Base-by-base conservation (phyloP, 2,888 invertebrate species). In the Platerodrilus igneus region DNA sequence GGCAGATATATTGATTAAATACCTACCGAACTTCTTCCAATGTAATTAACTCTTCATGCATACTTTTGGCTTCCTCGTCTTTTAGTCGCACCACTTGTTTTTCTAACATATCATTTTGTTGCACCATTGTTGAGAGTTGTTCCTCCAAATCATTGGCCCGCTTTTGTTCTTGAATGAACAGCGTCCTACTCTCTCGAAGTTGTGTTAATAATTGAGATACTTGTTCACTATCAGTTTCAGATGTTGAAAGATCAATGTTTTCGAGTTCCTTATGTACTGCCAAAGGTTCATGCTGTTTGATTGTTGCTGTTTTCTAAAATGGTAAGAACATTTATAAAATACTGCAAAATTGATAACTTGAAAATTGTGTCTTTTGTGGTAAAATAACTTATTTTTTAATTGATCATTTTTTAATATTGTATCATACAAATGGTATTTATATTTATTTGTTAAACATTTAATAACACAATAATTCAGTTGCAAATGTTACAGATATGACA, bases 11-110 rank as follows among this genome's bases (percentile, higher is more conserved):
- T n/a, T n/a, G n/a, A 20, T 13, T 8, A 22, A 16, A 13, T 7
- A 48, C 65, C 64, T 71, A 86, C 86, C 87, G 79, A 52, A 88
- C 86, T 83, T 89, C 88, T 63, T 89, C 88, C 53, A 88, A 74
- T 50, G 86, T 83, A 36, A 79, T 81, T 57, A 89, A 78, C 66
- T 89, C 89, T 58, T 89, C 88, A 53, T 89, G 87, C 68, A 86
- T 78, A 35, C 81, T 83, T 64, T 85, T 86, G 63, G 86, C 81
- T 59, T 86, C 85, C 52, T 85, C 82, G 33, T 84, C 85, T 59
- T 77, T 75, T 69, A 78, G 73, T 51, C 78, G 74, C 50, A 76
- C 72, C 47, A 86, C 63, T 57, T 84, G 81, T 37, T 82, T 82
- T 54, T 85, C 83, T 52, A 86, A 67, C 50, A 77, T 72, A 46